Base-by-base conservation (phyloP, 2,888 invertebrate genomes). In the Stomorhina lunata region DNA sequence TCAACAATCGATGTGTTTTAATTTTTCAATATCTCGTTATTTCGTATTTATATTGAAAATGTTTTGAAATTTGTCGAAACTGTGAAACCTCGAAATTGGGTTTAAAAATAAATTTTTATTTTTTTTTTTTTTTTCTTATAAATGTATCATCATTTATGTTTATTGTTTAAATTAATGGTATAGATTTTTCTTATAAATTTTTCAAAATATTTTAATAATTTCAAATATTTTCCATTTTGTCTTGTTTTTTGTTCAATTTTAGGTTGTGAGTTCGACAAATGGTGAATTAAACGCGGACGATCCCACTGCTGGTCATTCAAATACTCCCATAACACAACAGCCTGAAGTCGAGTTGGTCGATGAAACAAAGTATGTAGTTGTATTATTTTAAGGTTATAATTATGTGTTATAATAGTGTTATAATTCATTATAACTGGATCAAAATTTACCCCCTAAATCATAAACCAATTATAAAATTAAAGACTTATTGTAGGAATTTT, bases 181-280 rank as follows among this genome's bases (percentile, higher is more conserved):
- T 25, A 3, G 17, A 17, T 29, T 34, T 43, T 40, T 66, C 15
- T 63, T 9, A 59, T 77, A 59, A 4, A 43, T 7, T 34, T 15
- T 72, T 27, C 48, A n/a, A 43, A 17, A 27, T 40, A 72, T 29
- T 37, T 50, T 71, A 53, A 61, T 57, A 50, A 65, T 65, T 53
- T 20, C 55, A 43, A 55, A 53, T 75, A 55, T 50, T 69, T 79
- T 85, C 57, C n/a, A 81, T 72, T 59, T 80, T 84, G 34, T 84
- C 4, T 48, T 78, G n/a, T 50, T 63, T 71, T 65, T 20, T 65
- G n/a, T 80, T 63, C 80, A 73, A 63, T 89, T 89, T 25, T 93
- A 97, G 97, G 98, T 99, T 93, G 98, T 99, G 90, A 98, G 97
- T 92, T 98, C 98, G 85, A 98, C 98, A 86, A 98, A 98, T 92